Evolutionary conservation across 2,888 invertebrate genomes (phyloP).

Genomic region (Drosophila cognata): DNA sequence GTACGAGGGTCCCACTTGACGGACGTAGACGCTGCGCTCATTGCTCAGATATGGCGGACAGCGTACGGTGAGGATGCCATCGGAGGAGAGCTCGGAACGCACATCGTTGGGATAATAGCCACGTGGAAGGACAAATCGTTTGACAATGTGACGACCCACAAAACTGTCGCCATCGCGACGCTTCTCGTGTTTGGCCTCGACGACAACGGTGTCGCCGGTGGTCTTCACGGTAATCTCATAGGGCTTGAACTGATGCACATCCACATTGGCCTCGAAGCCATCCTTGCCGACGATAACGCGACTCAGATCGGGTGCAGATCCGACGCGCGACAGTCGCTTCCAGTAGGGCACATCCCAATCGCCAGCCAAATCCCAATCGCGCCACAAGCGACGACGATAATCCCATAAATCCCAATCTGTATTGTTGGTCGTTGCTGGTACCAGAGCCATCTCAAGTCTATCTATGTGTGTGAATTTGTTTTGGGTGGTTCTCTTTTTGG

Average conservation of each 20-base stretch:
- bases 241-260: slow-evolving; percentile 89
- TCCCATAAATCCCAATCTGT: slow-evolving; percentile 84
- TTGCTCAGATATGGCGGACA: slow-evolving; percentile 87
- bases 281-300: slow-evolving; percentile 86
- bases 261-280: slow-evolving; percentile 88
- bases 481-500: not conserved
- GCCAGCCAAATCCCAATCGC: slow-evolving; percentile 83
- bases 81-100: slow-evolving; percentile 87
- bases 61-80: slow-evolving; percentile 91
- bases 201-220: slow-evolving; percentile 87
- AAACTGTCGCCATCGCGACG: slow-evolving; percentile 90
- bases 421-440: slow-evolving; percentile 73
- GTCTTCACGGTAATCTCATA: slow-evolving; percentile 90
- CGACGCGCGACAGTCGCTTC: slow-evolving; percentile 83
- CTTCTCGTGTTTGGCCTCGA: slow-evolving; percentile 90
- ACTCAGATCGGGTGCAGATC: slow-evolving; percentile 84
- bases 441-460: slow-evolving; percentile 77
- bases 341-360: slow-evolving; percentile 84
- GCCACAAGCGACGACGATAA: slow-evolving; percentile 83
- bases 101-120: slow-evolving; percentile 90
- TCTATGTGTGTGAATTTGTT: slow-evolving; percentile 25
- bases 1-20: slow-evolving; percentile 89
- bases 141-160: slow-evolving; percentile 92
- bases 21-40: slow-evolving; percentile 90
- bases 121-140: slow-evolving; percentile 89